Evolutionary conservation across 2,797 vertebrate genomes (phyloP).

Genomic region (Thalassophryne amazonica): DNA sequence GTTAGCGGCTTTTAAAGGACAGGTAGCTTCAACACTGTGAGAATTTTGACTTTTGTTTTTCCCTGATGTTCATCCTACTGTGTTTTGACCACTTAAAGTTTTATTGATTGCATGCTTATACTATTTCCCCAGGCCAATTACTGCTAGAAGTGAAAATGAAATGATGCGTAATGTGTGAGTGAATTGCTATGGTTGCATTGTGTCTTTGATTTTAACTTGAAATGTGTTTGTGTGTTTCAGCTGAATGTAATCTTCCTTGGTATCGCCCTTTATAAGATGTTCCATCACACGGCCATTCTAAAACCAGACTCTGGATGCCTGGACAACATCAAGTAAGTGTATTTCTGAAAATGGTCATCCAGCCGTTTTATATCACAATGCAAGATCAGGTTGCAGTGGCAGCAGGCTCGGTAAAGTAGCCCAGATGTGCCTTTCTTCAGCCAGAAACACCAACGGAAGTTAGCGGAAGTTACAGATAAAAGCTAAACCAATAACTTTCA

Average conservation of each 20-base stretch:
- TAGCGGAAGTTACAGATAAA: too few species aligned
- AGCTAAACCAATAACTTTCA: too few species aligned
- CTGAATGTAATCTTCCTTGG: constrained; percentile 99
- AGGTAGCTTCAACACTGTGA: constrained; percentile 32
- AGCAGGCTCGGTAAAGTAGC: too few species aligned
- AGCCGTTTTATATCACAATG: too few species aligned
- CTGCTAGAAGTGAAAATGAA: constrained; percentile 41
- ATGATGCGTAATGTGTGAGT: constrained; percentile 34
- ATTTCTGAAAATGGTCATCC: too few species aligned
- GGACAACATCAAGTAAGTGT: constrained; percentile 99
- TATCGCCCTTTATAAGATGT: constrained; percentile 99
- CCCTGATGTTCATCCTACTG: constrained; percentile 37
- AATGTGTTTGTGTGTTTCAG: constrained; percentile 74
- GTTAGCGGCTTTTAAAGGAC: constrained; percentile 19
- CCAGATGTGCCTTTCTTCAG: too few species aligned
- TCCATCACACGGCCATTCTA: constrained; percentile 98
- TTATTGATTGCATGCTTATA: constrained; percentile 53
- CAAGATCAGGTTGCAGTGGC: too few species aligned
- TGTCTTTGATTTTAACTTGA: constrained; percentile 59
- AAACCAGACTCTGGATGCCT: constrained; percentile 98
- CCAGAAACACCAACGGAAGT: too few species aligned
- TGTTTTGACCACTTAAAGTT: constrained; percentile 57
- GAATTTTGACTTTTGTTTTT: constrained; percentile 48
- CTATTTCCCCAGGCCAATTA: constrained; percentile 54
- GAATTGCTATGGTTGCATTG: constrained; percentile 44